Evolutionary conservation across 2,797 vertebrate genomes (phyloP), one percentile per base, ranked within the genome.

Genomic region (Lerista edwardsae): DNA sequence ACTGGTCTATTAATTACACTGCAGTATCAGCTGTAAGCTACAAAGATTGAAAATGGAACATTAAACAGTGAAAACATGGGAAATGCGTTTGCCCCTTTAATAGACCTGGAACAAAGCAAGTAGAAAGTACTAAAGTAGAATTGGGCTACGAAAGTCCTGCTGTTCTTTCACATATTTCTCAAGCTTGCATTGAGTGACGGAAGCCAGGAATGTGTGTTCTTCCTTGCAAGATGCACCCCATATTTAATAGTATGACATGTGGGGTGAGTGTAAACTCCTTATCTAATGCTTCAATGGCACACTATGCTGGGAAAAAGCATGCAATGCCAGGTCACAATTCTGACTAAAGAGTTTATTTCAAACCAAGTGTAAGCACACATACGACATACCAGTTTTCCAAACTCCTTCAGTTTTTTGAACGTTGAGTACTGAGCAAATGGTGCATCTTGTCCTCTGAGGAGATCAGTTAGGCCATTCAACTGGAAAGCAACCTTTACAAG

Each of bases 351-450:
- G 29, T 3, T 21, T 82, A 0, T 31, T 82, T 61, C 51, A 85
- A 87, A 39, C 47, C 23, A 78, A 51, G 64, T 25, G 73, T 34
- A 34, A 14, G 0, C 39, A 36, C 31, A 92, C 97, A 44, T 89
- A 98, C 98, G n/a, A 92, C 97, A 44, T 89, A 98, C 98, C 90
- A 79, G 93, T 91, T 93, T 95, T 36, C 95, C 82, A 41, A 98
- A 80, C 14, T 95, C 92, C 84, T 94, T 85, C 74, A 97, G 91
- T 84, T 88, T 90, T 88, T 84, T 93, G 95, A 95, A 86, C 11
- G 95, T 95, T 17, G 96, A 90, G 75, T 96, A 95, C 59, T 96
- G 94, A 9, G 86, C 92, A 88, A 96, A 96, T 59, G 89, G 92
- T 78, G 94, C 90, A 21, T 94, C 92, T 88, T 81, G 82, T 41